A percentile compares a stretch with the other conserved stretches of the same genome.
phyloP scores from a whole-genome alignment of 2,113 vertebrate species.

The Calyptommatus sinebrachiatus region DNA sequence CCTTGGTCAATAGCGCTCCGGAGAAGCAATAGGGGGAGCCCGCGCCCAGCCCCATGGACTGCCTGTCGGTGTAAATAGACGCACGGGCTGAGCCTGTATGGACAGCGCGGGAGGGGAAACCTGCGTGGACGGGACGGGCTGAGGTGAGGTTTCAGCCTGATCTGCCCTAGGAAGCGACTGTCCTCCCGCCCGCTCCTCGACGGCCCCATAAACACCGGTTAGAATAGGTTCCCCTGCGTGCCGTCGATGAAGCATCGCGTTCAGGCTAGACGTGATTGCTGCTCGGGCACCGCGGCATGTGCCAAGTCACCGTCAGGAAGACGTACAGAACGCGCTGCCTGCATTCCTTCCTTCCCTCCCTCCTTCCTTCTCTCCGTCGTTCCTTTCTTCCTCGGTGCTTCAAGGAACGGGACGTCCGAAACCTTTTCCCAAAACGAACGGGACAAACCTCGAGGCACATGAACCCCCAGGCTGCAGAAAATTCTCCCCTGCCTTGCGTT shows the following conservation, averaged over 20 bases:
- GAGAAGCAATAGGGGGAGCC: constrained; percentile 86
- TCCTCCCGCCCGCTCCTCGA: not conserved
- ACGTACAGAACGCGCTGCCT: too few relatives aligned
- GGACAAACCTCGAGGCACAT: not conserved
- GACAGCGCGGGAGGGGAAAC: not conserved
- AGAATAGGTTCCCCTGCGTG: not conserved
- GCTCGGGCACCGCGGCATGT: not conserved
- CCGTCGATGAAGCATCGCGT: not conserved
- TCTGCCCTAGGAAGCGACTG: not conserved
- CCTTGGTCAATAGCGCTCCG: constrained; percentile 91
- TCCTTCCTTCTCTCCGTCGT: too few relatives aligned
- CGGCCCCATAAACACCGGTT: not conserved
- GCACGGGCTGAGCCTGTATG: not conserved
- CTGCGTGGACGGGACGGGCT: not conserved
- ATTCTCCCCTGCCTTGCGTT: not conserved
- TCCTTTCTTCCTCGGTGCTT: too few relatives aligned
- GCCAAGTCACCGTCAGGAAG: not conserved
- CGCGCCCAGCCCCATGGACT: not conserved
- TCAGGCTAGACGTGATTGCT: not conserved
- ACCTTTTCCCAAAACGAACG: not conserved
- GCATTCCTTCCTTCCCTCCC: too few relatives aligned
- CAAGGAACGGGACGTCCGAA: not conserved
- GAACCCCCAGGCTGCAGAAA: not conserved
- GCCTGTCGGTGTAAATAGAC: not conserved
- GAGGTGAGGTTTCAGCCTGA: not conserved